Percentiles rank a stretch among this genome's conserved stretches.
These are phyloP conservation scores for Trachurus trachurus DNA, from an alignment of 2,797 vertebrate species.

Conservation along the genomic window DNA sequence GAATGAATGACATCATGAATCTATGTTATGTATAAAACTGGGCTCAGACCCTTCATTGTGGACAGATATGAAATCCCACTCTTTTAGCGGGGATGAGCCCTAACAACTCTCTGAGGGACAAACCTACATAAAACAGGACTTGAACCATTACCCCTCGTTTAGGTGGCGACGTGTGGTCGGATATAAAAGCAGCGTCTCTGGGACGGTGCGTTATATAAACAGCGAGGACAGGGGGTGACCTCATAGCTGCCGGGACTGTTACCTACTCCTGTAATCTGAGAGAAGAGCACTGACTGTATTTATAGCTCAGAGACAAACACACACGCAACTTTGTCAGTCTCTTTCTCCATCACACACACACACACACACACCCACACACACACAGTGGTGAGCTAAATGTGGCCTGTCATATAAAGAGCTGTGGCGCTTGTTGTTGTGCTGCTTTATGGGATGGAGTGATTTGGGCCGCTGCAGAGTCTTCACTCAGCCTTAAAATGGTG, in stretches of 20 bases:
- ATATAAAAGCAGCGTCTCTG: neutral
- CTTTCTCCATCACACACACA: neutral
- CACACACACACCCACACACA: neutral
- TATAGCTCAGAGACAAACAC: constrained; percentile 28
- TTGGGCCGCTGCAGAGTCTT: constrained; percentile 44
- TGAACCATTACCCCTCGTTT: neutral
- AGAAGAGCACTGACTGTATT: constrained; percentile 13
- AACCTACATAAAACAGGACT: neutral
- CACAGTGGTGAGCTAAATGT: constrained; percentile 32
- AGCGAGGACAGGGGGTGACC: neutral
- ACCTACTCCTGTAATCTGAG: constrained; percentile 36
- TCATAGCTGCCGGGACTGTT: constrained; percentile 29
- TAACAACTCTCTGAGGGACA: neutral
- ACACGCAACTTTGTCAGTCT: neutral
- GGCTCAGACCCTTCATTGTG: neutral
- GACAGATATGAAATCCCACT: neutral
- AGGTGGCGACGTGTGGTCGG: neutral
- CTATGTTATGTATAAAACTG: too few relatives aligned
- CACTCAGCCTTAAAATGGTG: constrained; percentile 63
- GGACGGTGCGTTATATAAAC: neutral
- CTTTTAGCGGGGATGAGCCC: neutral
- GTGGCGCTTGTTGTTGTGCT: constrained; percentile 46
- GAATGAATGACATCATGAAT: too few relatives aligned
- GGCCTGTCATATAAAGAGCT: constrained; percentile 49
- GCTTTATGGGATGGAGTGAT: constrained; percentile 47